Percentiles rank a stretch among this genome's conserved stretches.
These are phyloP conservation scores for Yoshiicerus persimilis DNA, from an alignment of 1,140 invertebrate genomes.

Conservation along the genomic window DNA sequence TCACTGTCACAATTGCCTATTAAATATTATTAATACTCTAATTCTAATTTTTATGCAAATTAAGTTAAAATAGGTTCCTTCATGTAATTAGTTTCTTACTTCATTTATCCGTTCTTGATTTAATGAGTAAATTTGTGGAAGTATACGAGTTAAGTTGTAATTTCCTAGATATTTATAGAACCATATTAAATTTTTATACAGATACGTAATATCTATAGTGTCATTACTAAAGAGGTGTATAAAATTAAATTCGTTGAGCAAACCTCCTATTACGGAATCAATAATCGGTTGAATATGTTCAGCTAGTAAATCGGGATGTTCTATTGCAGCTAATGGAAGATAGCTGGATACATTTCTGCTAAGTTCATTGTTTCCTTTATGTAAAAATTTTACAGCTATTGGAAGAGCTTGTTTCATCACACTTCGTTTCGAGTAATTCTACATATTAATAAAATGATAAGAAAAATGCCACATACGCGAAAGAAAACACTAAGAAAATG, in stretches of 20 bases:
- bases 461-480: background rate
- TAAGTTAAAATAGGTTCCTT: background rate
- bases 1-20: background rate
- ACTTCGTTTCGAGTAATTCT: constrained; percentile 84
- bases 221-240: background rate
- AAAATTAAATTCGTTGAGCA: background rate
- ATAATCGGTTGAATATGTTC: constrained; percentile 86
- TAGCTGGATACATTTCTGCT: constrained; percentile 87
- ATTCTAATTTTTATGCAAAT: too few relatives aligned
- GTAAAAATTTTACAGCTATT: constrained; percentile 85
- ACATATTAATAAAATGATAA: constrained; percentile 45
- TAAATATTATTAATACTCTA: too few relatives aligned
- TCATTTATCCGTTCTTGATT: constrained; percentile 80
- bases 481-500: too few relatives aligned
- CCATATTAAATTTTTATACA: background rate
- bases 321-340: constrained; percentile 86
- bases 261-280: constrained; percentile 81
- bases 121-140: constrained; percentile 84
- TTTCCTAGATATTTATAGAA: constrained; percentile 63
- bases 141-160: constrained; percentile 77
- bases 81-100: background rate
- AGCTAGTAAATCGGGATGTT: constrained; percentile 80
- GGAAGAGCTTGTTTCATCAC: constrained; percentile 88
- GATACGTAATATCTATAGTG: background rate
- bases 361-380: constrained; percentile 85